These are phyloP conservation scores for Pseudobourletiella spinata DNA, from an alignment of 1,140 invertebrate species.

Conservation along the genomic window DNA sequence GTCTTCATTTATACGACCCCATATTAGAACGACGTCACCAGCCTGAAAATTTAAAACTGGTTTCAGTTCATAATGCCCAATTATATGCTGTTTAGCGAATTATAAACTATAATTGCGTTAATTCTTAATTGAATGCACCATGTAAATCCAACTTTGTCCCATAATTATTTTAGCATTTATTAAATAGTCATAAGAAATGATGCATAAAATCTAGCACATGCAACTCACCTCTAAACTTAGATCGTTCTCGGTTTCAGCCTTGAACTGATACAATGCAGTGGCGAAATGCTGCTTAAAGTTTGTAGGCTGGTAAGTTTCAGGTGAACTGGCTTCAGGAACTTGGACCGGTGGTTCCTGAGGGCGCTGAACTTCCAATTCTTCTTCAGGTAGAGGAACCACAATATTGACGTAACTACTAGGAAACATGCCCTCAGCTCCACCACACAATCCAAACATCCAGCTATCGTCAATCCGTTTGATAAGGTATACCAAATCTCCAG, in stretches of 20 bases:
- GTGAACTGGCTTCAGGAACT: conserved; percentile 1
- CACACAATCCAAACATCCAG: conserved; percentile 62
- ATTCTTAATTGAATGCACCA: too few relatives aligned
- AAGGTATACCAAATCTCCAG: conserved; percentile 58
- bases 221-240: conserved; percentile 47
- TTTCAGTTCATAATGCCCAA: neutral
- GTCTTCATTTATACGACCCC: conserved; percentile 61
- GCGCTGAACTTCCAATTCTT: too few relatives aligned
- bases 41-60: conserved; percentile 42
- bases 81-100: neutral
- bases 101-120: neutral
- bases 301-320: neutral
- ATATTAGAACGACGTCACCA: conserved; percentile 60
- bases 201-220: neutral
- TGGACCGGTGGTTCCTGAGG: neutral
- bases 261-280: conserved; percentile 52
- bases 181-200: neutral
- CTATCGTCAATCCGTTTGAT: conserved; percentile 60
- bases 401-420: conserved; percentile 68
- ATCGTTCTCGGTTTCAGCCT: conserved; percentile 52
- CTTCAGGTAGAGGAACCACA: conserved; percentile 50
- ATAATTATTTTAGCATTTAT: neutral
- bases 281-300: conserved; percentile 40
- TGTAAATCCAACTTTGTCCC: neutral
- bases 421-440: conserved; percentile 64